Conservation (phyloP, 2,888 invertebrate species). For the Miltochrista miniata region DNA sequence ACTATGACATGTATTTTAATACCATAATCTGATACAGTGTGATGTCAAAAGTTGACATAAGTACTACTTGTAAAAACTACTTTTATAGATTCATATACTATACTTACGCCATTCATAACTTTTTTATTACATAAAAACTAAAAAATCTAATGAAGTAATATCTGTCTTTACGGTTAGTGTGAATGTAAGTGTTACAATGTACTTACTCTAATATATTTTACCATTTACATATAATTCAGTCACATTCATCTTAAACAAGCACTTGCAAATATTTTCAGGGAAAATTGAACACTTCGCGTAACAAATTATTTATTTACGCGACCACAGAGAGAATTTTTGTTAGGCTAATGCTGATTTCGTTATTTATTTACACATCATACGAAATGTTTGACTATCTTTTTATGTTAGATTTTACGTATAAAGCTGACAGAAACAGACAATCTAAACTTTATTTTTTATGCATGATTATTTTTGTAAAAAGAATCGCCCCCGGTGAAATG, state of each 20-base stretch:
- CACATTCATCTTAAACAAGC: conserved; percentile 76
- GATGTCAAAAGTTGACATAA: no score
- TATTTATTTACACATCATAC: conserved; percentile 6
- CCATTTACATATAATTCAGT: conserved; percentile 73
- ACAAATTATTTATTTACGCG: conserved; percentile 43
- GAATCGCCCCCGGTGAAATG: neutral
- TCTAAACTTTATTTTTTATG: neutral
- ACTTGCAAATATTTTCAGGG: conserved; percentile 59
- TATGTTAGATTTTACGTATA: neutral
- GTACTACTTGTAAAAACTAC: no score
- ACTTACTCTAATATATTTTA: conserved; percentile 35
- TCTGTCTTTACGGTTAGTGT: neutral
- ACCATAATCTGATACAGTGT: no score
- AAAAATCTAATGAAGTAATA: neutral
- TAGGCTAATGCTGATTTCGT: conserved; percentile 14
- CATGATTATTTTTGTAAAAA: neutral
- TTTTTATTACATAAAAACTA: no score
- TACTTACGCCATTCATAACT: no score
- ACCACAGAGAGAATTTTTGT: conserved; percentile 23
- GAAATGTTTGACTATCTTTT: conserved; percentile 17
- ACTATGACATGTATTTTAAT: no score
- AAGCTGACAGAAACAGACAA: neutral
- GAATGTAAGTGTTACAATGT: conserved; percentile 6
- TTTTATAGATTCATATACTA: no score
- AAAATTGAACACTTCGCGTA: conserved; percentile 62